A percentile compares a stretch with the other conserved stretches of the same genome.
Conservation (phyloP, 2,888 invertebrate species). For the Acanthacorydalis orientalis region DNA sequence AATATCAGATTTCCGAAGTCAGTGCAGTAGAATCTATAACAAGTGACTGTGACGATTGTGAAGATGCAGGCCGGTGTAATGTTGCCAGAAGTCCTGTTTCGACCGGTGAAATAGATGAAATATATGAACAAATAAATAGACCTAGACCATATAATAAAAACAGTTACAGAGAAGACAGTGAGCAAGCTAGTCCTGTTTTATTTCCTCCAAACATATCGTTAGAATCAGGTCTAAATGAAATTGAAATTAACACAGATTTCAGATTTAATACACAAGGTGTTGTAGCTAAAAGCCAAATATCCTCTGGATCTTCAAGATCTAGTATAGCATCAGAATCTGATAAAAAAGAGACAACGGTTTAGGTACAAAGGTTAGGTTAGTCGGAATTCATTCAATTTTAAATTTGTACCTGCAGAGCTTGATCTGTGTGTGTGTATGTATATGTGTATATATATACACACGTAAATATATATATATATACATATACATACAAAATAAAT, state of each 20-base stretch:
- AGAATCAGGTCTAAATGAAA: constrained; percentile 2
- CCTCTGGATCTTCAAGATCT: background rate
- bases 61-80: constrained; percentile 37
- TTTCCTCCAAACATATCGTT: constrained; percentile 4
- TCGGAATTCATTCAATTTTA: too few relatives aligned
- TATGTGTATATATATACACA: too few relatives aligned
- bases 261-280: constrained; percentile 6
- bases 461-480: too few relatives aligned
- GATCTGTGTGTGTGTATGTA: too few relatives aligned
- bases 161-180: background rate
- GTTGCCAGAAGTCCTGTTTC: constrained; percentile 24
- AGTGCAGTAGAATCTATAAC: constrained; percentile 19
- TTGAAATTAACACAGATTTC: constrained; percentile 5
- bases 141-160: background rate
- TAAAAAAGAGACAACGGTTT: constrained; percentile 4
- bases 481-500: too few relatives aligned
- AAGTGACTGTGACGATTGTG: constrained; percentile 23
- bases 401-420: too few relatives aligned
- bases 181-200: background rate
- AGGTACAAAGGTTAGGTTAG: too few relatives aligned
- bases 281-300: background rate
- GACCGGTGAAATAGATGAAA: constrained; percentile 44
- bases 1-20: constrained; percentile 25
- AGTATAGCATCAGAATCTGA: background rate
- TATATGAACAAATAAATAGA: constrained; percentile 50